Base-by-base conservation (phyloP, 2,113 vertebrate species). In the Phylloscopus whistleri region DNA sequence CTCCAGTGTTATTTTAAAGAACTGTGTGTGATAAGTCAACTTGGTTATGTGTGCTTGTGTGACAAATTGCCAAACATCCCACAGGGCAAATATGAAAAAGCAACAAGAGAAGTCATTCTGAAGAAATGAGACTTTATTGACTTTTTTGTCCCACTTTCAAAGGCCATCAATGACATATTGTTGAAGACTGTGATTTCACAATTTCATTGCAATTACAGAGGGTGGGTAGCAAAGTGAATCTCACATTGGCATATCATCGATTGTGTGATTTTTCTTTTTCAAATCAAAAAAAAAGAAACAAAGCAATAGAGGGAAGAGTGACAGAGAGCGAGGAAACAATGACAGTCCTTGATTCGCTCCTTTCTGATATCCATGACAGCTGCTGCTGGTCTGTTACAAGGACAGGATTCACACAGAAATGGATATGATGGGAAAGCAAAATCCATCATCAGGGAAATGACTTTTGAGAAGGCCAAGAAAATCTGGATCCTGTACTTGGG, bases 121-220 rank as follows among this genome's bases (percentile, higher is more conserved):
- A 86, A 93, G 67, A 84, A 95, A 96, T 73, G 64, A 95, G 44
- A 84, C 64, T 81, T 93, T 92, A 95, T 90, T 92, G 90, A 95
- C 56, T 72, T 95, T 95, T 83, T 77, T 78, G 64, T 93, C 41
- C 70, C 43, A 67, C 59, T 89, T 95, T 94, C 90, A 87, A 87
- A 86, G 43, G 63, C 78, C 70, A 78, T 85, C 87, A 93, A 63
- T 87, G 87, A 86, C 84, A 81, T 60, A 78, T 21, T 81, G 64
- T 78, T 81, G 82, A 89, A 93, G 60, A 66, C 44, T n/a, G 4
- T 2, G 9, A 95, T 89, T 96, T 84, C 49, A 78, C 53, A 73
- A 87, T 94, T 84, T 72, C 49, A 33, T 51, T 78, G 83, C 2
- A 1, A 75, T 94, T 94, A 64, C 60, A 86, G 56, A 85, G 49